Percentiles rank a stretch among this genome's conserved stretches.
These are phyloP conservation scores for Helarctos malayanus DNA, from an alignment of 2,797 vertebrate species.

Conservation along the genomic window DNA sequence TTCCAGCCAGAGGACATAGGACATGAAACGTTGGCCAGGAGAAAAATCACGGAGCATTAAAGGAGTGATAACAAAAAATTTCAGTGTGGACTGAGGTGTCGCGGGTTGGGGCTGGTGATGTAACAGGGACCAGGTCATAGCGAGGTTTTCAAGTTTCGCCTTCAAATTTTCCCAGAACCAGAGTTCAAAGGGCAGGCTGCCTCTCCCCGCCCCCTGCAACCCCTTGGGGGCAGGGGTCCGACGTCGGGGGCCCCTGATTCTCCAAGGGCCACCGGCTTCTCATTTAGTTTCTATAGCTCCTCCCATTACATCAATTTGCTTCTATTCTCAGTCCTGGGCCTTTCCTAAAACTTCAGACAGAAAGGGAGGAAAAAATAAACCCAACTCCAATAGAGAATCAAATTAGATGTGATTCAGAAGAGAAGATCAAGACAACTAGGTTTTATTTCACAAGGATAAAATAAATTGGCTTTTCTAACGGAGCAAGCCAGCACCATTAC, in stretches of 20 bases:
- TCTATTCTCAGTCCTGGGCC: slow-evolving; percentile 67
- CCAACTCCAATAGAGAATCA: slow-evolving; percentile 78
- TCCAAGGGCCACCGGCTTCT: background rate
- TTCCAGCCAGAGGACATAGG: background rate
- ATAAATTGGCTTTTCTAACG: slow-evolving; percentile 86
- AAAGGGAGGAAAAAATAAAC: slow-evolving; percentile 55
- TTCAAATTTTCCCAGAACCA: background rate
- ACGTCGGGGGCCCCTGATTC: background rate
- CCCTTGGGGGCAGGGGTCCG: background rate
- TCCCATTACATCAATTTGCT: background rate
- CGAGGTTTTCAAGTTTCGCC: background rate
- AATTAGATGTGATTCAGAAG: slow-evolving; percentile 82
- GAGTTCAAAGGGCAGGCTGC: background rate
- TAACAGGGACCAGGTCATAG: background rate
- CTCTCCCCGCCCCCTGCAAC: background rate
- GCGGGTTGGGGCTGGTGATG: background rate
- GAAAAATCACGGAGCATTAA: background rate
- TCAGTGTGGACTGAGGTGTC: background rate
- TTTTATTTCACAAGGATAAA: slow-evolving; percentile 87
- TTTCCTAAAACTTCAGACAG: slow-evolving; percentile 52
- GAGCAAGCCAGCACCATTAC: slow-evolving; percentile 84
- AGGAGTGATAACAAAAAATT: background rate
- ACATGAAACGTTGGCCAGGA: background rate
- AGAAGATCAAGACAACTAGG: slow-evolving; percentile 83
- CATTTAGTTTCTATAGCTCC: slow-evolving; percentile 21